A percentile compares a stretch with the other conserved stretches of the same genome.
These are phyloP conservation scores for Ligdia adustata DNA, from an alignment of 2,888 invertebrate genomes.

Conservation along the genomic window DNA sequence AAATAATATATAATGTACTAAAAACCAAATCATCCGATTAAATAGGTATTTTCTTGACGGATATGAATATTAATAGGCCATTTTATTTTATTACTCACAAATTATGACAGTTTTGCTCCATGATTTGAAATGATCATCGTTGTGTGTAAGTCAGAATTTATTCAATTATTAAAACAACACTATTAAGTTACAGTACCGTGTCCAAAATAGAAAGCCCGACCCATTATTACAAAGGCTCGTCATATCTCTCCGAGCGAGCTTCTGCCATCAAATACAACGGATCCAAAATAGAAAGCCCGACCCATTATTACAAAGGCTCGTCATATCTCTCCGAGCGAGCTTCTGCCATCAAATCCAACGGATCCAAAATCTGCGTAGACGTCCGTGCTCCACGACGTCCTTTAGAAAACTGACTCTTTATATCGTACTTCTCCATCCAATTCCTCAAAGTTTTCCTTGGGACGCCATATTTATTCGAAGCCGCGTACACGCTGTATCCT, in stretches of 20 bases:
- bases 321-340: constrained; percentile 61
- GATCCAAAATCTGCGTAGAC: constrained; percentile 63
- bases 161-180: no score
- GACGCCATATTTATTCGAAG: constrained; percentile 82
- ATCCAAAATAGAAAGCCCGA: no score
- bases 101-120: no score
- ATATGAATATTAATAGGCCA: no score
- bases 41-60: no score
- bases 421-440: constrained; percentile 84
- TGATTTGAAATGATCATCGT: no score
- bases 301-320: constrained; percentile 43
- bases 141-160: no score
- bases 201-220: no score
- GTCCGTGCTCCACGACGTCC: constrained; percentile 70
- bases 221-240: constrained; percentile 47
- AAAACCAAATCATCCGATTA: no score
- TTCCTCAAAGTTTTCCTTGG: constrained; percentile 82
- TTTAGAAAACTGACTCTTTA: constrained; percentile 81
- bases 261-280: constrained; percentile 69
- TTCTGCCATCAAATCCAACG: constrained; percentile 68
- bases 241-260: constrained; percentile 59
- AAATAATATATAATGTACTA: no score
- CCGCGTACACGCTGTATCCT: constrained; percentile 82
- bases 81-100: no score
- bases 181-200: no score